A percentile compares a stretch with the other conserved stretches of the same genome.
These are phyloP conservation scores for Lepidocyrtinus sp. DNA, from an alignment of 2,888 invertebrate species.

Conservation along the genomic window DNA sequence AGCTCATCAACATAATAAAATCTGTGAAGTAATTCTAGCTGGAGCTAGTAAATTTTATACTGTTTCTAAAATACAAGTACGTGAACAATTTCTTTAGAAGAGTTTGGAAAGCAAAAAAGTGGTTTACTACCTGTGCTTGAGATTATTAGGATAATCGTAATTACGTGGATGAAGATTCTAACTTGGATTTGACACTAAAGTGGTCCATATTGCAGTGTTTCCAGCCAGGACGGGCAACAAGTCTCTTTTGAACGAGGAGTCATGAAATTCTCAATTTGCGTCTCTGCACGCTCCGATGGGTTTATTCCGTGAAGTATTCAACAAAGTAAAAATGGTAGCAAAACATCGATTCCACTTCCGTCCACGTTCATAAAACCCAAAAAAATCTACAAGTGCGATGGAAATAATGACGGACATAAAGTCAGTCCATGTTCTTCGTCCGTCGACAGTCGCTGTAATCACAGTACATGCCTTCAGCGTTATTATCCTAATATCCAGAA, in stretches of 20 bases:
- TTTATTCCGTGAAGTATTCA: slow-evolving; percentile 66
- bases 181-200: too few species aligned
- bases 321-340: slow-evolving; percentile 60
- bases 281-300: slow-evolving; percentile 65
- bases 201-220: too few species aligned
- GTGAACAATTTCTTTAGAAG: too few species aligned
- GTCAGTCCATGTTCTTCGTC: background rate
- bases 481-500: background rate
- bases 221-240: background rate
- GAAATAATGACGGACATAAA: background rate
- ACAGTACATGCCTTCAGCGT: background rate
- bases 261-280: slow-evolving; percentile 14
- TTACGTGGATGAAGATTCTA: slow-evolving; percentile 24
- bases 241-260: slow-evolving; percentile 22
- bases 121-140: background rate
- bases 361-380: slow-evolving; percentile 33
- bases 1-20: slow-evolving; percentile 32
- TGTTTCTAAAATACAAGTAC: too few species aligned
- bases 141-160: slow-evolving; percentile 11
- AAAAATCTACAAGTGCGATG: background rate
- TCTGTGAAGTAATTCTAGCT: too few species aligned
- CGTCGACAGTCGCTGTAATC: background rate
- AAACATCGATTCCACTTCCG: slow-evolving; percentile 69
- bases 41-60: too few species aligned
- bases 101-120: too few species aligned